These are phyloP conservation scores for Aix galericulata DNA, from an alignment of 2,113 vertebrate genomes.

Conservation along the genomic window DNA sequence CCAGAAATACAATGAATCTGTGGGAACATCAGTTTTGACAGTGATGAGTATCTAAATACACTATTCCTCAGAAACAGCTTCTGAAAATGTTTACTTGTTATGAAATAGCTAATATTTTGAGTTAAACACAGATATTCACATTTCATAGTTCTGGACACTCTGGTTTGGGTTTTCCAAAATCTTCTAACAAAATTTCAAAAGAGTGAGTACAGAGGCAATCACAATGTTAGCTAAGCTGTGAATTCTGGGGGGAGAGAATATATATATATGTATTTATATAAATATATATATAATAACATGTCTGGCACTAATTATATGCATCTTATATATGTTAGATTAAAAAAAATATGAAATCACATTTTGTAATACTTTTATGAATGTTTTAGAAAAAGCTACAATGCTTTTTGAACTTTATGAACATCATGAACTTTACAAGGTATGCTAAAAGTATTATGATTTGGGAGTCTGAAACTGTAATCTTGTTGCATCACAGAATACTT, in stretches of 20 bases:
- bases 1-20: background rate
- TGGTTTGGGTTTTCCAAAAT: background rate
- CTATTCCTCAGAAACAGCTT: accelerated
- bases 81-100: background rate
- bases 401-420: background rate
- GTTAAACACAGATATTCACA: background rate
- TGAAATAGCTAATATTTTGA: background rate
- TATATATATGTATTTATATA: too few species aligned
- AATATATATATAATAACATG: accelerated
- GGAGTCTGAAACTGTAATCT: background rate
- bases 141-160: background rate
- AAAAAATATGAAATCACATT: background rate
- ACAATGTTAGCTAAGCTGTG: background rate
- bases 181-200: background rate
- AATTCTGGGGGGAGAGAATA: background rate
- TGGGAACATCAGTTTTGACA: background rate
- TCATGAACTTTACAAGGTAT: background rate
- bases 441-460: background rate
- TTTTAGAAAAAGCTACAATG: background rate
- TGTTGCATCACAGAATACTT: background rate
- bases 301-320: background rate
- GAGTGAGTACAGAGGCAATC: background rate
- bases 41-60: background rate
- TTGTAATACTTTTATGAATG: background rate
- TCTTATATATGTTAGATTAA: background rate